phyloP scores from a whole-genome alignment of 2,888 invertebrate species.

The Clitarchus hookeri region DNA sequence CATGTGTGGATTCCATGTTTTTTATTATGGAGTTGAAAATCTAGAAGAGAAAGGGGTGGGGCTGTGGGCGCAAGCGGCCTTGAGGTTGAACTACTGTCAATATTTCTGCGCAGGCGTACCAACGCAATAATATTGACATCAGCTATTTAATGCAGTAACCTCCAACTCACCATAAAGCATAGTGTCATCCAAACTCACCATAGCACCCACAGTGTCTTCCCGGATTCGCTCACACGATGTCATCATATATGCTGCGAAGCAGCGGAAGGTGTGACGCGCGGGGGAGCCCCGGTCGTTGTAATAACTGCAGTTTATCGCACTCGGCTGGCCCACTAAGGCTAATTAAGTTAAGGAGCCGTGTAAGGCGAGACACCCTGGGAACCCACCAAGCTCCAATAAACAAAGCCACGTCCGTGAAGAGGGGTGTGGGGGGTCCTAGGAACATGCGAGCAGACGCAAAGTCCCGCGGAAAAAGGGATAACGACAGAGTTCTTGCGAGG shows the following conservation, averaged over 20 bases:
- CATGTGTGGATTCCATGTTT: too few relatives aligned
- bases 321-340: neutral
- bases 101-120: too few relatives aligned
- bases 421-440: neutral
- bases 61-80: too few relatives aligned
- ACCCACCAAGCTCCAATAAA: neutral
- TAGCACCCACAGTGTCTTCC: neutral
- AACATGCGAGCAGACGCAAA: neutral
- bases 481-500: neutral
- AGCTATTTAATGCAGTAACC: too few relatives aligned
- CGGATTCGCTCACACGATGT: neutral
- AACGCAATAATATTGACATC: too few relatives aligned
- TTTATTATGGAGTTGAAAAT: too few relatives aligned
- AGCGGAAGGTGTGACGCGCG: neutral
- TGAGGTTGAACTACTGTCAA: too few relatives aligned
- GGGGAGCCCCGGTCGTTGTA: neutral
- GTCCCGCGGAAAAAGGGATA: neutral
- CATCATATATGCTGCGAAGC: neutral
- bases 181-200: neutral
- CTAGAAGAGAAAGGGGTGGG: too few relatives aligned
- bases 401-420: neutral
- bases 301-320: neutral
- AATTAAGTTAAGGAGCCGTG: slow-evolving; percentile 3
- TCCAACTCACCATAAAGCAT: too few relatives aligned
- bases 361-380: neutral